Base-by-base conservation (phyloP, 2,888 invertebrate genomes). In the Sinelater perroti region DNA sequence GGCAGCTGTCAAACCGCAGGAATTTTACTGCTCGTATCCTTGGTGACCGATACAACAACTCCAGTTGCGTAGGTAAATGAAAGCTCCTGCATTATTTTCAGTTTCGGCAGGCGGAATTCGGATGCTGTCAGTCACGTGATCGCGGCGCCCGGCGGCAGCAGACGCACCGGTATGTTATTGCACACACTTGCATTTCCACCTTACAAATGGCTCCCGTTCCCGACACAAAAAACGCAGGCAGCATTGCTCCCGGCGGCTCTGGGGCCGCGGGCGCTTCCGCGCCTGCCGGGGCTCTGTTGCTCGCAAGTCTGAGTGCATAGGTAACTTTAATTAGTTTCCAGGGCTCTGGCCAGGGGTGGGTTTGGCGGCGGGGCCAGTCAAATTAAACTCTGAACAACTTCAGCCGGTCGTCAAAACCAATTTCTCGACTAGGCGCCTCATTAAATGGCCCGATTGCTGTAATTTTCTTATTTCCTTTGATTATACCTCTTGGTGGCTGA, bases 21-120 rank as follows among this genome's bases (percentile, higher is more conserved):
- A 74, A 72, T 72, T 72, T 67, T 72, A 73, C 69, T 72, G 68
- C 57, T 66, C 74, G 79, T 78, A 78, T 78, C 79, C 78, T 78
- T 78, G 78, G 79, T 69, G 78, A 79, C 79, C 76, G 73, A 78
- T 78, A 78, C 78, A 78, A 78, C 79, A 79, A 79, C 78, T 79
- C 77, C 77, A 74, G 46, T 49, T 75, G 77, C 76, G 74, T 74
- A 76, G 77, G 76, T 77, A 76, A 77, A 74, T 67, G 66, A 70
- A 69, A 66, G 55, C 56, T 62, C 61, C 67, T n/a, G 55, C 47
- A 52, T 49, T 56, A 44, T 54, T 56, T 59, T 40, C 52, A 53
- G 28, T 49, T 60, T 62, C 45, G 57, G 38, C 35, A 54, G 57
- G 26, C 21, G 55, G 18, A 56, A 49, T 55, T 50, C 36, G 35